Base-by-base conservation (phyloP, 2,797 vertebrate genomes). In the Myotis daubentonii region DNA sequence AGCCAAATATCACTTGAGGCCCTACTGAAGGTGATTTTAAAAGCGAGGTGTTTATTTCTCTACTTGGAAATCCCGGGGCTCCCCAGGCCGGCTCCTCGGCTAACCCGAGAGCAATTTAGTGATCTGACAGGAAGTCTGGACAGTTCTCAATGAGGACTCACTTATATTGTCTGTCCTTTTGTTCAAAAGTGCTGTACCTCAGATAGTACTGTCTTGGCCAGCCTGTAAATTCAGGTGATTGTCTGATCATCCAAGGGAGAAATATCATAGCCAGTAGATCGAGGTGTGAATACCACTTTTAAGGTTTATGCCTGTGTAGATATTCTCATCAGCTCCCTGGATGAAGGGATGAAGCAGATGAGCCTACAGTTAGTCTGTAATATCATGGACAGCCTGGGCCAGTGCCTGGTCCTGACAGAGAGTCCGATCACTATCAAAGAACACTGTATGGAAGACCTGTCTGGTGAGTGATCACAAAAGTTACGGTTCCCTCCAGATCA, bases 21-120 rank as follows among this genome's bases (percentile, higher is more conserved):
- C 41, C 7, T 3, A 2, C 60, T 60, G 30, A 93, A 62, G 60
- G 70, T 16, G 30, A 30, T 62, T 88, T 94, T 60, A 78, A 94
- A 91, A 91, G 65, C 71, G 70, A 86, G 44, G 15, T 83, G 60
- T 88, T 93, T 91, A 68, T 87, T 85, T 68, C 33, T 80, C 33
- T 70, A 7, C 86, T 82, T 47, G 70, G 88, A 93, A 95, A 74
- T 57, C 57, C 49, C 8, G 4, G 47, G 65, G 15, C 57, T 76
- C 71, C 57, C 20, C 8, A 36, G 30, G 19, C 41, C 20, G 33
- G 36, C 66, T 86, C 16, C 72, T 60, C 23, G 66, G 30, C 83
- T 89, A 76, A 74, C n/a, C 22, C 66, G n/a, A 62, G 70, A 82
- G 30, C 25, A 33, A 10, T 68, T 78, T 51, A 76, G 47, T 78